Evolutionary conservation across 2,113 vertebrate genomes (phyloP).

Genomic region (Jacana jacana): DNA sequence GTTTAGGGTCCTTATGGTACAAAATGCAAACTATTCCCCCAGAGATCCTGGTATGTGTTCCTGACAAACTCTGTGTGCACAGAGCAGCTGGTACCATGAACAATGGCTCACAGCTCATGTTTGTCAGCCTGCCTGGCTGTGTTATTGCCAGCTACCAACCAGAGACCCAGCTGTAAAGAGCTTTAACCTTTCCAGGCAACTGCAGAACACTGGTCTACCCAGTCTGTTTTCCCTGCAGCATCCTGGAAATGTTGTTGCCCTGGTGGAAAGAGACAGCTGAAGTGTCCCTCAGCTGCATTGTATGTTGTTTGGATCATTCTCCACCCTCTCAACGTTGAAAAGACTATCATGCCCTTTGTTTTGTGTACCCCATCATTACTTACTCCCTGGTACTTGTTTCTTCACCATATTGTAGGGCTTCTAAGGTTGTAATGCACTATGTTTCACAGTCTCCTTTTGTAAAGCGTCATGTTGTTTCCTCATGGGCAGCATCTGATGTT

Average conservation of each 20-base stretch:
- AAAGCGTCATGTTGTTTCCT: not conserved
- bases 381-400: not conserved
- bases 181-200: not conserved
- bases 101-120: not conserved
- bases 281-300: not conserved
- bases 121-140: not conserved
- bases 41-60: not conserved
- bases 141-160: not conserved
- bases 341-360: not conserved
- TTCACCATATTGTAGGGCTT: not conserved
- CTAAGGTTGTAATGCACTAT: not conserved
- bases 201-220: not conserved
- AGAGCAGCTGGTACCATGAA: not conserved
- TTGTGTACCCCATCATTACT: not conserved
- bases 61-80: not conserved
- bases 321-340: not conserved
- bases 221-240: not conserved
- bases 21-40: not conserved
- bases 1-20: not conserved
- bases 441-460: not conserved
- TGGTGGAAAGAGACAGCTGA: not conserved
- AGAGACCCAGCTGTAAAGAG: not conserved
- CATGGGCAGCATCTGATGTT: not conserved
- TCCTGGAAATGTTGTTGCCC: not conserved
- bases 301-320: not conserved